A percentile compares a stretch with the other conserved stretches of the same genome.
phyloP scores from a whole-genome alignment of 2,888 invertebrate genomes.

The Eugnorisma glareosa region DNA sequence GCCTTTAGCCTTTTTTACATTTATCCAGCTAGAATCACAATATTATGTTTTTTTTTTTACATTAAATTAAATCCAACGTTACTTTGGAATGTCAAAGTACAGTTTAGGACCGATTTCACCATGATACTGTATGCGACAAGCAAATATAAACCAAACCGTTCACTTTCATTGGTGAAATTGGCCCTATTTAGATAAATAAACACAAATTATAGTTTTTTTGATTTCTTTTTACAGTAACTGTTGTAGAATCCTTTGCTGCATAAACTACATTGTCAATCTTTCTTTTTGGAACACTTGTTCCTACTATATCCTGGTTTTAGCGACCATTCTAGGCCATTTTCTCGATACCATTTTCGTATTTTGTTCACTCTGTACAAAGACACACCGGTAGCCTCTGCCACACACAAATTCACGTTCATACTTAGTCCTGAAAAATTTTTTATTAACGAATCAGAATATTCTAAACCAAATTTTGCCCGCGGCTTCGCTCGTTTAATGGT shows the following conservation, averaged over 20 bases:
- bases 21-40: background rate
- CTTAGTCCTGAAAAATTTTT: constrained; percentile 20
- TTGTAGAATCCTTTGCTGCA: no score
- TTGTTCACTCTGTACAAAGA: background rate
- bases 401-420: constrained; percentile 25
- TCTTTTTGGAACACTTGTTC: background rate
- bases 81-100: background rate
- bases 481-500: no score
- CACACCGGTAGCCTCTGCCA: constrained; percentile 38
- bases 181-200: no score
- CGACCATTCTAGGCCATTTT: constrained; percentile 7
- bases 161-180: no score
- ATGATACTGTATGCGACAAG: no score
- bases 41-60: no score
- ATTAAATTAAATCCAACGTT: constrained; percentile 5
- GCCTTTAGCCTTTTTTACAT: no score
- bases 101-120: no score
- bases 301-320: background rate
- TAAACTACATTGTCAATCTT: background rate
- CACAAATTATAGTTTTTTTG: no score
- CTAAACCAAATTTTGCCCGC: no score
- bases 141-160: no score
- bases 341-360: background rate
- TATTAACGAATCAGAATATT: background rate
- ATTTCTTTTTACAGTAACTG: no score